These are phyloP conservation scores for Rhingia campestris DNA, from an alignment of 2,888 invertebrate species.

Conservation along the genomic window DNA sequence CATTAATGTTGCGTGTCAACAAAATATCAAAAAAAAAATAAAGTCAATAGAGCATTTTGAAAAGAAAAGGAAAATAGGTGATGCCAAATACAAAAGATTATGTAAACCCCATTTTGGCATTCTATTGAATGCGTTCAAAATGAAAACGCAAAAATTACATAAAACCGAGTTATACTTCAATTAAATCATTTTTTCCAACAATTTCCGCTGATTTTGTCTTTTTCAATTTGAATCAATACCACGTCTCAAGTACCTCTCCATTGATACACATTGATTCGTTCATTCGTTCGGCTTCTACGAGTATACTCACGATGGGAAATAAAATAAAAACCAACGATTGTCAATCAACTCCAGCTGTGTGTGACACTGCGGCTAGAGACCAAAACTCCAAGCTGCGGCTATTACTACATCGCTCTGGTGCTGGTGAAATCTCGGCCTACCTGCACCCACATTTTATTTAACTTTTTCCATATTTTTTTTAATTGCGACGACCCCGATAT, in stretches of 20 bases:
- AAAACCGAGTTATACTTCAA: constrained; percentile 51
- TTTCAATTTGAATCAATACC: constrained; percentile 50
- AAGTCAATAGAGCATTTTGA: too few species aligned
- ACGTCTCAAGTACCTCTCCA: constrained; percentile 53
- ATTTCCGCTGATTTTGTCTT: constrained; percentile 54
- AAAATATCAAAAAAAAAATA: too few species aligned
- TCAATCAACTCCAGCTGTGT: constrained; percentile 62
- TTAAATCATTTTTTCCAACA: constrained; percentile 35
- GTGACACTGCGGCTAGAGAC: constrained; percentile 35
- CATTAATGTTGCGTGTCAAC: too few species aligned
- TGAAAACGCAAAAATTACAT: not conserved
- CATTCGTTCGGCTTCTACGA: constrained; percentile 4
- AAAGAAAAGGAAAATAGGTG: too few species aligned
- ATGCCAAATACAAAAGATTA: not conserved
- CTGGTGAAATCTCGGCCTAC: constrained; percentile 66
- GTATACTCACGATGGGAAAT: constrained; percentile 7
- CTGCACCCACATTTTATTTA: constrained; percentile 68
- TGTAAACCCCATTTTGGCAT: constrained; percentile 25
- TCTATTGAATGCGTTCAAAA: too few species aligned
- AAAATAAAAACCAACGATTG: constrained; percentile 37
- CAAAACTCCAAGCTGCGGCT: constrained; percentile 46
- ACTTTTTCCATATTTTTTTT: constrained; percentile 35
- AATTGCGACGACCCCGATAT: constrained; percentile 67
- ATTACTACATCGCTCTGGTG: constrained; percentile 61
- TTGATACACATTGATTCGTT: constrained; percentile 52